phyloP scores from a whole-genome alignment of 2,113 vertebrate species.

The Uropsilus gracilis region DNA sequence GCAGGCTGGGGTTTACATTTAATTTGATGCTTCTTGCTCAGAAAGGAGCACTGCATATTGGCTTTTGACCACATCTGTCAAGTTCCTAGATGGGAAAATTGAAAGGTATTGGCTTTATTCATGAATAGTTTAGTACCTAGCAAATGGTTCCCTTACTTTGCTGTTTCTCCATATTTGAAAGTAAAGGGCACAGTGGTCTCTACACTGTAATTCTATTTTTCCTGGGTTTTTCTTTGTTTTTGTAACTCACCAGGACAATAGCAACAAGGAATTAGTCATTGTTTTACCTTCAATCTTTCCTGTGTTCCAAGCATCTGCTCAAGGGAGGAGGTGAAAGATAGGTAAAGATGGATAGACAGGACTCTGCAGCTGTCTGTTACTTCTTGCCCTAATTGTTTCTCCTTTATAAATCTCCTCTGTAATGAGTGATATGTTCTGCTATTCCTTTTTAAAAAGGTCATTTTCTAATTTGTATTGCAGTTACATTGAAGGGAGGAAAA shows the following conservation, averaged over 20 bases:
- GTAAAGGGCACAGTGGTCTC: background rate
- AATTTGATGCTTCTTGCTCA: conserved; percentile 43
- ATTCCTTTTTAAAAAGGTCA: background rate
- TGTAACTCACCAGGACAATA: background rate
- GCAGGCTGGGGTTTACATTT: background rate
- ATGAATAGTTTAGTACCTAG: conserved; percentile 59
- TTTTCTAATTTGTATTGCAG: background rate
- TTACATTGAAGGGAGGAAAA: background rate
- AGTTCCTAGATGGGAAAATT: conserved; percentile 49
- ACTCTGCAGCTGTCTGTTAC: background rate
- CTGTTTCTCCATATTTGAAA: conserved; percentile 26
- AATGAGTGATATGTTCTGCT: background rate
- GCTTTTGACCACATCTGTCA: conserved; percentile 64
- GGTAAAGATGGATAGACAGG: background rate
- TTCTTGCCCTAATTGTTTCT: background rate
- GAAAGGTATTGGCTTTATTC: conserved; percentile 65
- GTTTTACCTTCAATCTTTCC: background rate
- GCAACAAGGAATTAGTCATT: background rate
- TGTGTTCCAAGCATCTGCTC: background rate
- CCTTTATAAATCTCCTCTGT: background rate
- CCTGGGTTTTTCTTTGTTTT: background rate
- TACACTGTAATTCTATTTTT: background rate
- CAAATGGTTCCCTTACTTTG: background rate
- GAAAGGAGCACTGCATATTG: conserved; percentile 36
- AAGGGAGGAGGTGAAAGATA: background rate